These are phyloP conservation scores for Telenomus remus DNA, from an alignment of 1,140 invertebrate genomes.

Conservation along the genomic window DNA sequence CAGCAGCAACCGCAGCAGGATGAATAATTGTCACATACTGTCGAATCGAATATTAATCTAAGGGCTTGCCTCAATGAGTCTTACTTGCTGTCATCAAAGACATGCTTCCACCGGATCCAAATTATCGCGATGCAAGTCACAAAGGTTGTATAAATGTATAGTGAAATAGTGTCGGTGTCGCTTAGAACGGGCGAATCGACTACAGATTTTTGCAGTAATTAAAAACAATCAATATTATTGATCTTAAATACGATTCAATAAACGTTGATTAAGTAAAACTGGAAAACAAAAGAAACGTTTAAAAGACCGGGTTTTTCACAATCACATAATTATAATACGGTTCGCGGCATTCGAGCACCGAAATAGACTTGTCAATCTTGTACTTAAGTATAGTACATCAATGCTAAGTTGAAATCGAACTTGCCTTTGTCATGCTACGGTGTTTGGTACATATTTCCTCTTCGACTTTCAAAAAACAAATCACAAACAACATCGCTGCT, in stretches of 20 bases:
- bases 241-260: not conserved
- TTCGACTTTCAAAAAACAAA: too few relatives aligned
- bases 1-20: not conserved
- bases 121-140: conserved; percentile 16
- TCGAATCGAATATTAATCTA: too few relatives aligned
- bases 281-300: not conserved
- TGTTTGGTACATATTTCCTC: too few relatives aligned
- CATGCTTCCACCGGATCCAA: not conserved
- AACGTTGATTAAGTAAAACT: conserved; percentile 13
- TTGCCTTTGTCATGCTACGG: too few relatives aligned
- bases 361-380: too few relatives aligned
- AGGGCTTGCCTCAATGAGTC: conserved; percentile 27
- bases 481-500: too few relatives aligned
- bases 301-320: too few relatives aligned
- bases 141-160: conserved; percentile 74
- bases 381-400: too few relatives aligned
- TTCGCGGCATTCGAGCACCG: too few relatives aligned
- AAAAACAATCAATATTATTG: not conserved
- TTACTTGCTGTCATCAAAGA: conserved; percentile 18
- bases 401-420: too few relatives aligned
- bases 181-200: not conserved
- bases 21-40: not conserved
- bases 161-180: conserved; percentile 58
- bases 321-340: too few relatives aligned
- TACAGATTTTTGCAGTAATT: not conserved